Conservation (phyloP, 2,113 vertebrate species). For the western clawed frog (Xenopus tropicalis) region DNA sequence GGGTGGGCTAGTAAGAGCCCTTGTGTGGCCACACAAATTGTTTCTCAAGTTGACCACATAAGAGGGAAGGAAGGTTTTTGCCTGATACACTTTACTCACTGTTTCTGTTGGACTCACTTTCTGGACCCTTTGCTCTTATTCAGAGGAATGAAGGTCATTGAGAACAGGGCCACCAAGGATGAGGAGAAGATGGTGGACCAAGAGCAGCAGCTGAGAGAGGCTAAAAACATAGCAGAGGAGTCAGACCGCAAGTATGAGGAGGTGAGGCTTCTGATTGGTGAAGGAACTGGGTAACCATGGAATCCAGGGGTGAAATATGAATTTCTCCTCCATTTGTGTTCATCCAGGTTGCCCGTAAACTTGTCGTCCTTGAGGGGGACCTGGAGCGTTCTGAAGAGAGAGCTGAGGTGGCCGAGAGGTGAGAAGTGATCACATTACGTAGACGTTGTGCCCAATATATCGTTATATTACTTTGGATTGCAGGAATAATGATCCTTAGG, state of each 20-base stretch:
- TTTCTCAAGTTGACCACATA: too few relatives aligned
- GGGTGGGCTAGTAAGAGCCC: too few relatives aligned
- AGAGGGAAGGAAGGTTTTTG: too few relatives aligned
- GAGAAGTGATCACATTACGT: conserved; percentile 51
- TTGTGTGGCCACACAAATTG: too few relatives aligned
- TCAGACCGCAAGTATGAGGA: conserved; percentile 98
- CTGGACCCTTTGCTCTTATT: conserved; percentile 1
- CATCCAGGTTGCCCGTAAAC: conserved; percentile 88
- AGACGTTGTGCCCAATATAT: too few relatives aligned
- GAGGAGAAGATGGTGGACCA: conserved; percentile 98
- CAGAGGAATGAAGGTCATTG: conserved; percentile 99
- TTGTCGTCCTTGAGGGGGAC: conserved; percentile 94
- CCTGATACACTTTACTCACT: too few relatives aligned
- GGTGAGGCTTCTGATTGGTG: conserved; percentile 58
- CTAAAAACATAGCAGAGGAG: conserved; percentile 96
- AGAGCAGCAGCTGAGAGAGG: conserved; percentile 98
- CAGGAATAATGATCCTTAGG: too few relatives aligned
- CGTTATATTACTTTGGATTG: too few relatives aligned
- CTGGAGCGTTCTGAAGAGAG: conserved; percentile 95
- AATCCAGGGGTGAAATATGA: too few relatives aligned
- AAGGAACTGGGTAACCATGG: neutral
- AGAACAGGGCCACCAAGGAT: conserved; percentile 93
- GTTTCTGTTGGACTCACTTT: too few relatives aligned
- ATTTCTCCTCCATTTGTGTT: neutral
- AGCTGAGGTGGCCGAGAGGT: conserved; percentile 94